Evolutionary conservation across 2,797 vertebrate genomes (phyloP).

Genomic region (Apogon talboti): DNA sequence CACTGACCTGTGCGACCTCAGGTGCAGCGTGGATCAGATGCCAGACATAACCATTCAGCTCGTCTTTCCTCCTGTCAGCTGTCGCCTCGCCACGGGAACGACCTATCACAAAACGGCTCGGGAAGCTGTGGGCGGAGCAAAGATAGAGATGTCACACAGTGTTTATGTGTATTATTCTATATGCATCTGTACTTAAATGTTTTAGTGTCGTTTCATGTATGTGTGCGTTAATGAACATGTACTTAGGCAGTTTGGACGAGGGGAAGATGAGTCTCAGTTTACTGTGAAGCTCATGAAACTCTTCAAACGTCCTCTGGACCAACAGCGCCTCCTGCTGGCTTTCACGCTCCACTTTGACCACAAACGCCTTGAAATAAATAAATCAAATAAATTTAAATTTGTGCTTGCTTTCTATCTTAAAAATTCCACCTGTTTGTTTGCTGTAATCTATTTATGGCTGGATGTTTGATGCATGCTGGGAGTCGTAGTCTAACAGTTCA

Average conservation of each 20-base stretch:
- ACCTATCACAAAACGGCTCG: constrained; percentile 93
- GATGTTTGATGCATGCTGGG: too few relatives aligned
- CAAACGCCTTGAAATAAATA: constrained; percentile 83
- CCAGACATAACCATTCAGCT: constrained; percentile 94
- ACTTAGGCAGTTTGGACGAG: constrained; percentile 93
- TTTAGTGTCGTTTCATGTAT: not conserved
- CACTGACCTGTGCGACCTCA: constrained; percentile 91
- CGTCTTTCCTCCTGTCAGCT: constrained; percentile 91
- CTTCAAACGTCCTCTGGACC: constrained; percentile 94
- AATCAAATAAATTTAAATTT: too few relatives aligned
- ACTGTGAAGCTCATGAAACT: constrained; percentile 96
- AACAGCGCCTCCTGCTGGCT: constrained; percentile 82
- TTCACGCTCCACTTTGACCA: constrained; percentile 93
- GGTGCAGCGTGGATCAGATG: constrained; percentile 89
- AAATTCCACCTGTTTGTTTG: too few relatives aligned
- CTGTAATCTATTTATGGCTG: too few relatives aligned
- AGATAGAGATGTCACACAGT: not conserved
- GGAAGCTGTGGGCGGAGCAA: constrained; percentile 84
- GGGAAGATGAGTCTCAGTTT: constrained; percentile 94
- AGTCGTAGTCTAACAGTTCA: too few relatives aligned
- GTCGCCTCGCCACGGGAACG: constrained; percentile 90
- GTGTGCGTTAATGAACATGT: constrained; percentile 2
- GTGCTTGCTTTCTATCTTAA: too few relatives aligned
- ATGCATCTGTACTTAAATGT: not conserved
- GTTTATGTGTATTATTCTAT: not conserved